A percentile compares a stretch with the other conserved stretches of the same genome.
These are phyloP conservation scores for Microtus oregoni DNA, from an alignment of 2,113 vertebrate genomes.

Conservation along the genomic window DNA sequence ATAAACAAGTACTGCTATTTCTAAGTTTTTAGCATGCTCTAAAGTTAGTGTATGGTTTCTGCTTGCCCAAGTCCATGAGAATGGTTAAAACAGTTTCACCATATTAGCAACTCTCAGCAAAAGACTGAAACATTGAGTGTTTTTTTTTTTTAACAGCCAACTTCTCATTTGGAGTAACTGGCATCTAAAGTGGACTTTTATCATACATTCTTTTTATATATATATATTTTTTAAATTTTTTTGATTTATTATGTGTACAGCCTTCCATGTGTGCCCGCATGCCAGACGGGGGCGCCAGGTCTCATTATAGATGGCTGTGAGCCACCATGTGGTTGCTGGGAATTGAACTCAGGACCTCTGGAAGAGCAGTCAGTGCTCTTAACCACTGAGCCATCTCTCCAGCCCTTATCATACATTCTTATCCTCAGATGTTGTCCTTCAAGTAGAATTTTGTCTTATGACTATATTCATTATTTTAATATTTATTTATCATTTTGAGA, in stretches of 20 bases:
- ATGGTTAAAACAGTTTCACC: constrained; percentile 47
- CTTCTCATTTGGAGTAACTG: constrained; percentile 17
- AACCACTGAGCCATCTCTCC: no score
- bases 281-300: no score
- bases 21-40: constrained; percentile 30
- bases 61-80: constrained; percentile 19
- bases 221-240: no score
- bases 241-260: no score
- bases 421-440: constrained; percentile 9
- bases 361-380: no score
- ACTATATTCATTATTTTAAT: background rate
- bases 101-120: background rate
- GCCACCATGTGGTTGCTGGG: no score
- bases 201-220: no score
- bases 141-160: constrained; percentile 12
- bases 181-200: constrained; percentile 19
- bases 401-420: no score
- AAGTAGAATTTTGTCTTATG: background rate
- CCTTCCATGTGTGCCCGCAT: no score
- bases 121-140: constrained; percentile 5
- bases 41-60: background rate
- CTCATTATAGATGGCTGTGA: no score
- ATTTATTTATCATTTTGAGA: background rate
- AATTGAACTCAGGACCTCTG: no score
- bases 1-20: constrained; percentile 8